phyloP scores from a whole-genome alignment of 2,113 vertebrate species.

The Conger conger region DNA sequence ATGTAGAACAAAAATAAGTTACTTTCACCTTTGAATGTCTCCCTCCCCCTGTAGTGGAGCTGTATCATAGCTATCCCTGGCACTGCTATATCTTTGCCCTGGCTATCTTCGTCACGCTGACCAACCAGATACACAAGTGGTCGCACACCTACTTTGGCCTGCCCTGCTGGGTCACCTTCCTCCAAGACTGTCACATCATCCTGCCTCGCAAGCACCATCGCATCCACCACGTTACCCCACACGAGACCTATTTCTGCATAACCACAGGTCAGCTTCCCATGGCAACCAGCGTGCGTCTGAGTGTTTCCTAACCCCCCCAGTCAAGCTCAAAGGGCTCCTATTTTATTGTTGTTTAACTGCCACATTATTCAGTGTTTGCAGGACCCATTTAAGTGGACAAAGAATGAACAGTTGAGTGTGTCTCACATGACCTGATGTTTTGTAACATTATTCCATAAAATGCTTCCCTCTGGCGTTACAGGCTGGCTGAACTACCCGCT shows the following conservation, averaged over 20 bases:
- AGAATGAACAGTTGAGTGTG: not conserved
- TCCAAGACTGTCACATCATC: slow-evolving; percentile 94
- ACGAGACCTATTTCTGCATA: slow-evolving; percentile 99
- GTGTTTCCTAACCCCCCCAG: too few species aligned
- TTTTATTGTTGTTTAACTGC: not conserved
- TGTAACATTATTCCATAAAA: too few species aligned
- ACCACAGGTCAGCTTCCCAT: slow-evolving; percentile 80
- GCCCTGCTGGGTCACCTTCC: slow-evolving; percentile 82
- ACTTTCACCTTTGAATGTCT: too few species aligned
- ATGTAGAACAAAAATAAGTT: too few species aligned
- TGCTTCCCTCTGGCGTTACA: slow-evolving; percentile 51
- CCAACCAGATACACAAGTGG: slow-evolving; percentile 99
- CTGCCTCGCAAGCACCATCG: slow-evolving; percentile 94
- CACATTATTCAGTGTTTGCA: not conserved
- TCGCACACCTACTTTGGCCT: slow-evolving; percentile 96
- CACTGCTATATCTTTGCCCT: slow-evolving; percentile 90
- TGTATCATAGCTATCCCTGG: slow-evolving; percentile 81
- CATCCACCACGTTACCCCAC: slow-evolving; percentile 93
- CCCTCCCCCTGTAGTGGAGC: slow-evolving; percentile 72
- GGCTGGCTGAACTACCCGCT: slow-evolving; percentile 97
- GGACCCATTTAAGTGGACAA: not conserved
- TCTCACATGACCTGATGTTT: not conserved
- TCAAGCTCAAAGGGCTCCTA: not conserved
- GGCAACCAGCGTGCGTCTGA: too few species aligned
- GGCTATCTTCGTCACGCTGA: slow-evolving; percentile 89